Evolutionary conservation across 2,113 vertebrate species (phyloP).

Genomic region (Corythornis cristatus): DNA sequence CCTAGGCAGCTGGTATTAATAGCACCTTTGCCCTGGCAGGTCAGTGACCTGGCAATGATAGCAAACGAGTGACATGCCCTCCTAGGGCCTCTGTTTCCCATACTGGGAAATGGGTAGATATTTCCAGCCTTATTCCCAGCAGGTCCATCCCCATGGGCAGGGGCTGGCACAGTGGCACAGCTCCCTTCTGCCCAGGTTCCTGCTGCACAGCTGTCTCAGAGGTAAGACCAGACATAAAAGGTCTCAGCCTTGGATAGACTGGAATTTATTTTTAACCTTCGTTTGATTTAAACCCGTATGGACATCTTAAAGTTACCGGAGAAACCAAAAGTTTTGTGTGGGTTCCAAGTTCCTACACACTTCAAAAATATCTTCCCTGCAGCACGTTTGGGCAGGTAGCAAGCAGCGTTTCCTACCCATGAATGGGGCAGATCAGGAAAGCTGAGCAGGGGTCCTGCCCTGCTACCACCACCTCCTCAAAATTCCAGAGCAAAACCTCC

Average conservation of each 20-base stretch:
- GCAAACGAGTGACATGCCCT: background rate
- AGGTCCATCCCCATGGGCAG: background rate
- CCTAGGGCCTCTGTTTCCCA: background rate
- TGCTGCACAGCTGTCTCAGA: background rate
- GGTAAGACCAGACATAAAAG: constrained; percentile 13
- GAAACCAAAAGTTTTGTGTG: constrained; percentile 69
- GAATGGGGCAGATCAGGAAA: background rate
- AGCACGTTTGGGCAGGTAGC: constrained; percentile 26
- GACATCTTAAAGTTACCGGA: constrained; percentile 62
- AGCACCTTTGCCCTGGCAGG: background rate
- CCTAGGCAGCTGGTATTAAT: background rate
- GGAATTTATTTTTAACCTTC: constrained; percentile 47
- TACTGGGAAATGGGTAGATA: background rate
- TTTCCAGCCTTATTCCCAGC: background rate
- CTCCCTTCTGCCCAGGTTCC: background rate
- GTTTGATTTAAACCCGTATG: constrained; percentile 63
- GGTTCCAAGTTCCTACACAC: constrained; percentile 68
- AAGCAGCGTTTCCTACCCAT: background rate
- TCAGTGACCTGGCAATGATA: background rate
- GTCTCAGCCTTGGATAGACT: constrained; percentile 15
- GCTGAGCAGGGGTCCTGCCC: background rate
- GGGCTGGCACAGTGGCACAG: background rate
- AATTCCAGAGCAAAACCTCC: background rate
- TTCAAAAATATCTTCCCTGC: constrained; percentile 69
- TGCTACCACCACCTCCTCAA: background rate